phyloP scores from a whole-genome alignment of 2,888 invertebrate genomes.

The Hypena proboscidalis region DNA sequence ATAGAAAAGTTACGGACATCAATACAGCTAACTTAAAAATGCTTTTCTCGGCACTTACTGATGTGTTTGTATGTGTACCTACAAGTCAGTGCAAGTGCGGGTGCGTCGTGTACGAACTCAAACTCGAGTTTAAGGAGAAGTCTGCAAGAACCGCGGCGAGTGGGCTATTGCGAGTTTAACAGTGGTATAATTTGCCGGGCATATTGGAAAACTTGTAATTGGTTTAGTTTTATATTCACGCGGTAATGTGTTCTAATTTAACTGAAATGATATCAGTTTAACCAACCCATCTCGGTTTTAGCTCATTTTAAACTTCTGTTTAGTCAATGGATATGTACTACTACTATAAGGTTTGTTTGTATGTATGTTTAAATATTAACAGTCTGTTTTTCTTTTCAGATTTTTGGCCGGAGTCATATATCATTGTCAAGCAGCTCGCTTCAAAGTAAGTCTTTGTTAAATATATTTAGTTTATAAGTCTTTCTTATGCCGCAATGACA shows the following conservation, averaged over 20 bases:
- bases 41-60: conserved; percentile 25
- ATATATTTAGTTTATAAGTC: not conserved
- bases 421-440: conserved; percentile 73
- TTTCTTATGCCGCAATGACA: conserved; percentile 41
- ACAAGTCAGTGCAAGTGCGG: conserved; percentile 43
- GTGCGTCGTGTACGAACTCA: conserved; percentile 50
- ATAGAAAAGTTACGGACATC: conserved; percentile 34
- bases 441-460: conserved; percentile 65
- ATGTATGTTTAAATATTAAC: conserved; percentile 3
- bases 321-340: too few species aligned
- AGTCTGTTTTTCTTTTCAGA: conserved; percentile 65
- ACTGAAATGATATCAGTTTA: conserved; percentile 63
- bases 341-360: not conserved
- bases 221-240: conserved; percentile 79
- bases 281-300: conserved; percentile 47
- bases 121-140: conserved; percentile 63
- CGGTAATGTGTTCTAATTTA: conserved; percentile 68
- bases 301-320: conserved; percentile 25
- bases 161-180: conserved; percentile 69
- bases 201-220: conserved; percentile 83
- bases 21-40: conserved; percentile 29
- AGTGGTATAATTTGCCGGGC: conserved; percentile 77
- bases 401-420: conserved; percentile 81
- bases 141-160: conserved; percentile 62
- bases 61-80: conserved; percentile 26